A percentile compares a stretch with the other conserved stretches of the same genome.
These are phyloP conservation scores for Cecidostiba fungosa DNA, from an alignment of 2,888 invertebrate species.

Conservation along the genomic window DNA sequence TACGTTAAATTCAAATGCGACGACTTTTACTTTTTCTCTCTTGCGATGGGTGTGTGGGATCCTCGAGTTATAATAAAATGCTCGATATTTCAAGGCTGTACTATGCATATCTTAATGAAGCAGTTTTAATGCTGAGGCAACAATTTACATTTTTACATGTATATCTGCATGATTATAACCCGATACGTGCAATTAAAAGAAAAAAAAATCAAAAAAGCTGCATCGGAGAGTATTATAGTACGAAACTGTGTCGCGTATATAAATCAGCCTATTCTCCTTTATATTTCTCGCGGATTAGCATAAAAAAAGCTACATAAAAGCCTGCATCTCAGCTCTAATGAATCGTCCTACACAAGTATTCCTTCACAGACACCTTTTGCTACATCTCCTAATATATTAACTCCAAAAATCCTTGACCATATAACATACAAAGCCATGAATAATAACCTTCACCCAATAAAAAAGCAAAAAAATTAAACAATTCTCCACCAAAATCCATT, in stretches of 20 bases:
- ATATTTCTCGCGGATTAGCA: background rate
- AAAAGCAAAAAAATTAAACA: background rate
- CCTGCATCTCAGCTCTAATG: constrained; percentile 13
- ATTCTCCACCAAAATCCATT: constrained; percentile 17
- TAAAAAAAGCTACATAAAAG: background rate
- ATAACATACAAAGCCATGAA: constrained; percentile 45
- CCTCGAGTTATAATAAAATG: background rate
- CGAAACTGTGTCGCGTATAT: constrained; percentile 22
- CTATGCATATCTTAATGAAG: background rate
- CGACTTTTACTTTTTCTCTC: constrained; percentile 14
- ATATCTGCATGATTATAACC: too few species aligned
- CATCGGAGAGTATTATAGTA: background rate
- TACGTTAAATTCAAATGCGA: background rate
- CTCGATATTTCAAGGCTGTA: background rate
- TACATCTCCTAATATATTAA: too few species aligned
- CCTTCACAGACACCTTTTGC: too few species aligned
- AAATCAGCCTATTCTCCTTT: background rate
- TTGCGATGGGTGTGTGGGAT: background rate
- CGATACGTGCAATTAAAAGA: background rate
- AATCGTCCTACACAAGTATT: constrained; percentile 45
- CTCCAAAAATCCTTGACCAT: constrained; percentile 43
- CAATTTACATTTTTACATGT: background rate
- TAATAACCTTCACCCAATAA: constrained; percentile 21
- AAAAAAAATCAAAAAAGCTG: background rate
- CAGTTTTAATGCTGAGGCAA: background rate